Evolutionary conservation across 2,888 invertebrate genomes (phyloP).

Genomic region (Brachylomia viminalis): DNA sequence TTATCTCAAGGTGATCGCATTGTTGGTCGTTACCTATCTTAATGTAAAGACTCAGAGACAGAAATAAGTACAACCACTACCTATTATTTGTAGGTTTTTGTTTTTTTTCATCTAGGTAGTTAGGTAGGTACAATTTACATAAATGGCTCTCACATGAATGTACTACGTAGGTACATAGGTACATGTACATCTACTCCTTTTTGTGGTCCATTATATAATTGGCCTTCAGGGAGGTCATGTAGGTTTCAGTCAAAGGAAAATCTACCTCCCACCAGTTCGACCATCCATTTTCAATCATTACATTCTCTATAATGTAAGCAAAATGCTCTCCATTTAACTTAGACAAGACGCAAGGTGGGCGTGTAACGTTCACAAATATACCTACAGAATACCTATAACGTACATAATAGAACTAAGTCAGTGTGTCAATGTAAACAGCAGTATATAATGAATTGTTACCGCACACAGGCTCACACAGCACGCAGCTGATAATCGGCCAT

Average conservation of each 20-base stretch:
- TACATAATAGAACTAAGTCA: constrained; percentile 54
- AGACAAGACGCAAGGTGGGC: constrained; percentile 24
- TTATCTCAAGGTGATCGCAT: constrained; percentile 42
- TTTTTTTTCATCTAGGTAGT: too few relatives aligned
- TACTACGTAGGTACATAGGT: too few relatives aligned
- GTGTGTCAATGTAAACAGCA: constrained; percentile 63
- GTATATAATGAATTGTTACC: constrained; percentile 53
- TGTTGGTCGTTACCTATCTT: constrained; percentile 14
- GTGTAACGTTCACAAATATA: constrained; percentile 24
- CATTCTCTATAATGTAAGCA: background rate
- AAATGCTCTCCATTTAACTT: constrained; percentile 5
- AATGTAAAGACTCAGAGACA: background rate
- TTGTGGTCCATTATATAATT: background rate
- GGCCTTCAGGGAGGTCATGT: background rate
- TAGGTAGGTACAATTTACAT: too few relatives aligned
- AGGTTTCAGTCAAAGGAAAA: background rate
- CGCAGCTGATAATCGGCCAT: constrained; percentile 23
- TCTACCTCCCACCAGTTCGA: background rate
- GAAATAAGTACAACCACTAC: too few relatives aligned
- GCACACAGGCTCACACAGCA: constrained; percentile 38
- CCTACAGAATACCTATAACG: constrained; percentile 20
- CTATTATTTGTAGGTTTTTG: background rate
- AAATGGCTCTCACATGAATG: too few relatives aligned
- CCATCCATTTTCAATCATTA: constrained; percentile 11
- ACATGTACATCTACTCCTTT: too few relatives aligned